Conservation (phyloP, 2,888 invertebrate genomes). For the Drosophila phalerata region DNA sequence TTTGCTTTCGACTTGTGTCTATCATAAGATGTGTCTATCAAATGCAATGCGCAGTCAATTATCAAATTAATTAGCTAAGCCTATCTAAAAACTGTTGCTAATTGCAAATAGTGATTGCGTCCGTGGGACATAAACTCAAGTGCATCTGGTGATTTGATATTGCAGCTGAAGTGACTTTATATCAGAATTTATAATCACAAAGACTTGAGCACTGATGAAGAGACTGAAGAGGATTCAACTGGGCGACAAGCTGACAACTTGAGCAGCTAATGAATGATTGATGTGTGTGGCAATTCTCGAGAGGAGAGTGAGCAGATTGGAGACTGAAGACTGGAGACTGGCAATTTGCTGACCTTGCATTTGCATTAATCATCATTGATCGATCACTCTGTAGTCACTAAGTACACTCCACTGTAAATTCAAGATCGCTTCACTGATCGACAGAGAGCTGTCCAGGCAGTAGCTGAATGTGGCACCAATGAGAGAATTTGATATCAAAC, state of each 20-base stretch:
- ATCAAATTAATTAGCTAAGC: conserved; percentile 77
- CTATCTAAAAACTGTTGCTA: conserved; percentile 61
- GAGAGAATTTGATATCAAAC: conserved; percentile 17
- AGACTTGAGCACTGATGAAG: conserved; percentile 11
- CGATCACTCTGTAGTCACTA: conserved; percentile 75
- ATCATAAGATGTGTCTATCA: conserved; percentile 26
- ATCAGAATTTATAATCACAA: conserved; percentile 38
- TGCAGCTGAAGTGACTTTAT: conserved; percentile 20
- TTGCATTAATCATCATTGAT: conserved; percentile 83
- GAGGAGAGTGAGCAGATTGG: conserved; percentile 3
- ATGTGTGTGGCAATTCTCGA: conserved; percentile 64
- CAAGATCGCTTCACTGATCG: conserved; percentile 53
- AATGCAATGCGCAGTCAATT: conserved; percentile 62
- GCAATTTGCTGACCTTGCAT: conserved; percentile 76
- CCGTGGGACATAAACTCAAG: conserved; percentile 43
- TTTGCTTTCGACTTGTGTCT: conserved; percentile 19
- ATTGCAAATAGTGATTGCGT: conserved; percentile 45
- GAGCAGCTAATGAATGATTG: conserved; percentile 82
- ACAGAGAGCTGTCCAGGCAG: conserved; percentile 31
- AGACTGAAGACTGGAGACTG: conserved; percentile 13
- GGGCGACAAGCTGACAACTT: conserved; percentile 71
- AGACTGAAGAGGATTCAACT: conserved; percentile 20
- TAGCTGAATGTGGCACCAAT: conserved; percentile 54
- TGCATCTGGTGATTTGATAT: conserved; percentile 40
- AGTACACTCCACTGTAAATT: conserved; percentile 55